Percentiles rank a stretch among this genome's conserved stretches.
Conservation (phyloP, 2,888 invertebrate genomes). For the Dimorphilus gyrociliatus region DNA sequence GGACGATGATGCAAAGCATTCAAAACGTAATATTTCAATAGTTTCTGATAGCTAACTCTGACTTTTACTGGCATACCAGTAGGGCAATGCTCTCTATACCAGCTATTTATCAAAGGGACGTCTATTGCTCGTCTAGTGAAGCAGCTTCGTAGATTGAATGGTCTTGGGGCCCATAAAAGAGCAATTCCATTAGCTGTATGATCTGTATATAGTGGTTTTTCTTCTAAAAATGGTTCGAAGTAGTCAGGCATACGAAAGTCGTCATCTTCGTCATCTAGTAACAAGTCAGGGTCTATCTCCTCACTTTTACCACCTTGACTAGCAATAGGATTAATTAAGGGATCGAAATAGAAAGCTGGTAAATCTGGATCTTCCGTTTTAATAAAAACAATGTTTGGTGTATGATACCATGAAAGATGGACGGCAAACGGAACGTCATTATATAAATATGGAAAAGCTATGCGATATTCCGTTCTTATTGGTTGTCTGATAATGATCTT, state of each 20-base stretch:
- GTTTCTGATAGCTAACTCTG: slow-evolving; percentile 93
- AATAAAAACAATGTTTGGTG: slow-evolving; percentile 96
- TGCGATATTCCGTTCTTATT: slow-evolving; percentile 93
- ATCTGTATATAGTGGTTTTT: slow-evolving; percentile 88
- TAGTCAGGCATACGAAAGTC: slow-evolving; percentile 79
- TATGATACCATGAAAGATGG: slow-evolving; percentile 68
- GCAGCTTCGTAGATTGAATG: slow-evolving; percentile 89
- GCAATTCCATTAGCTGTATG: slow-evolving; percentile 98
- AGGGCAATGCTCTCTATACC: slow-evolving; percentile 56
- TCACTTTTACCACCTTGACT: too few relatives aligned
- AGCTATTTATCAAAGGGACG: slow-evolving; percentile 87
- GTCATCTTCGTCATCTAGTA: too few relatives aligned
- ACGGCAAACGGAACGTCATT: slow-evolving; percentile 98
- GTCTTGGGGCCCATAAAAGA: slow-evolving; percentile 88
- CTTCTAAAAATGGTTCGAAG: slow-evolving; percentile 78
- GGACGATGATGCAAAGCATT: slow-evolving; percentile 92
- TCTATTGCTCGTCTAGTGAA: slow-evolving; percentile 84
- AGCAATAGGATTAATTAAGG: slow-evolving; percentile 97
- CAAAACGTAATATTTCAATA: slow-evolving; percentile 91
- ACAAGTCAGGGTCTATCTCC: slow-evolving; percentile 44
- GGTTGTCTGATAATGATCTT: slow-evolving; percentile 98
- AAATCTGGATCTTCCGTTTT: slow-evolving; percentile 99
- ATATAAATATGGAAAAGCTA: slow-evolving; percentile 96
- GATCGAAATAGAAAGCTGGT: slow-evolving; percentile 99
- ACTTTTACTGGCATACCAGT: slow-evolving; percentile 76